A percentile compares a stretch with the other conserved stretches of the same genome.
Conservation (phyloP, 2,797 vertebrate genomes). For the Eremophila alpestris region DNA sequence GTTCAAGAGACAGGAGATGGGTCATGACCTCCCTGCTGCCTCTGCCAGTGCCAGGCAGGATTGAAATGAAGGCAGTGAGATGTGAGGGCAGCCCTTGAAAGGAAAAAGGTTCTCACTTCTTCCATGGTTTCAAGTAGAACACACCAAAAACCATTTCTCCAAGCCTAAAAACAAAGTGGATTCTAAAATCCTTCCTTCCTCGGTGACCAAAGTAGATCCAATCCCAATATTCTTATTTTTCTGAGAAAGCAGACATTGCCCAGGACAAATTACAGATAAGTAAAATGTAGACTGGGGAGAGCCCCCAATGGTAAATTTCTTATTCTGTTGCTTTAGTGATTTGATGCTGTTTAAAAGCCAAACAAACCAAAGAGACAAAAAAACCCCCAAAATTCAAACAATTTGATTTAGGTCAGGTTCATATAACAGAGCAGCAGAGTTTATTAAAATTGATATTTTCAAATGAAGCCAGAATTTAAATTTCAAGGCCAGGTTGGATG, state of each 20-base stretch:
- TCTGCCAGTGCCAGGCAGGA: neutral
- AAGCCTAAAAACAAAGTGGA: neutral
- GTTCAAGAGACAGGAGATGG: neutral
- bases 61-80: neutral
- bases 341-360: neutral
- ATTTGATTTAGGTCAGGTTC: neutral
- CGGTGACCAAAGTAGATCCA: neutral
- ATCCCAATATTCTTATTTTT: neutral
- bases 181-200: neutral
- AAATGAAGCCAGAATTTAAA: neutral
- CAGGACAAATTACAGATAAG: neutral
- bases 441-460: neutral
- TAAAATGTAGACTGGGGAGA: neutral
- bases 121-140: neutral
- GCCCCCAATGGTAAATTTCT: neutral
- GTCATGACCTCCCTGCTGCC: accelerated
- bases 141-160: neutral
- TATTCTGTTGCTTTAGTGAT: neutral
- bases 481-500: neutral
- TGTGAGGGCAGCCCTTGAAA: neutral
- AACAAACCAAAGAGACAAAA: neutral
- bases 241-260: neutral
- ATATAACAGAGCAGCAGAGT: neutral
- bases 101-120: neutral
- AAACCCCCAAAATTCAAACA: neutral